Percentiles rank a stretch among this genome's conserved stretches.
These are phyloP conservation scores for Calliphora vicina DNA, from an alignment of 1,140 invertebrate genomes.

Conservation along the genomic window DNA sequence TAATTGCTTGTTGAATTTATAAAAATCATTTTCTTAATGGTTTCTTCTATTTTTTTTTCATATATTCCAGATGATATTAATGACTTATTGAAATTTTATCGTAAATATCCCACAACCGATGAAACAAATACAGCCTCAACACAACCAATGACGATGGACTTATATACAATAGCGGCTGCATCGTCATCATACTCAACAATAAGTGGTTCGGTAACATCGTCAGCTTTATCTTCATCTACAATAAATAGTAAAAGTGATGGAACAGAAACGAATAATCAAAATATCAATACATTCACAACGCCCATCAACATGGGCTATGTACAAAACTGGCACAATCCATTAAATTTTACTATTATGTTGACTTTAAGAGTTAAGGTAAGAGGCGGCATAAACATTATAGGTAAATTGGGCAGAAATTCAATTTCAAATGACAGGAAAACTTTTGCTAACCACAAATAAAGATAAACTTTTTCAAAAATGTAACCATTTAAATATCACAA, in stretches of 20 bases:
- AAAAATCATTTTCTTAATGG: too few species aligned
- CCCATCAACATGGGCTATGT: constrained; percentile 58
- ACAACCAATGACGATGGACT: neutral
- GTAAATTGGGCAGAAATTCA: neutral
- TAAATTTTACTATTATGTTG: constrained; percentile 60
- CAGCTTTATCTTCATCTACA: neutral
- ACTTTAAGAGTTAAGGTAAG: constrained; percentile 56
- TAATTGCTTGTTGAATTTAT: too few species aligned
- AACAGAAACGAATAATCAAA: constrained; percentile 3
- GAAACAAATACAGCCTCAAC: constrained; percentile 41
- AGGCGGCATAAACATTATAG: neutral
- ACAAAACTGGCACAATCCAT: constrained; percentile 54
- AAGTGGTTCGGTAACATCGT: neutral
- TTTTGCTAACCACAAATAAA: too few species aligned
- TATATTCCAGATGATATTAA: constrained; percentile 55
- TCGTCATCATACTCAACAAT: constrained; percentile 36
- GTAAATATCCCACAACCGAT: constrained; percentile 47
- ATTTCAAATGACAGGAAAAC: too few species aligned
- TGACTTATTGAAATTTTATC: constrained; percentile 60
- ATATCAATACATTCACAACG: constrained; percentile 43
- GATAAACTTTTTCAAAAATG: too few species aligned
- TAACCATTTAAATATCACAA: too few species aligned
- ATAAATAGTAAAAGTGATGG: neutral
- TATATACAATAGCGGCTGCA: neutral
- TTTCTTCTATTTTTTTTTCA: too few species aligned